Base-by-base conservation (phyloP, 2,888 invertebrate genomes). In the Idaea dimidiata region DNA sequence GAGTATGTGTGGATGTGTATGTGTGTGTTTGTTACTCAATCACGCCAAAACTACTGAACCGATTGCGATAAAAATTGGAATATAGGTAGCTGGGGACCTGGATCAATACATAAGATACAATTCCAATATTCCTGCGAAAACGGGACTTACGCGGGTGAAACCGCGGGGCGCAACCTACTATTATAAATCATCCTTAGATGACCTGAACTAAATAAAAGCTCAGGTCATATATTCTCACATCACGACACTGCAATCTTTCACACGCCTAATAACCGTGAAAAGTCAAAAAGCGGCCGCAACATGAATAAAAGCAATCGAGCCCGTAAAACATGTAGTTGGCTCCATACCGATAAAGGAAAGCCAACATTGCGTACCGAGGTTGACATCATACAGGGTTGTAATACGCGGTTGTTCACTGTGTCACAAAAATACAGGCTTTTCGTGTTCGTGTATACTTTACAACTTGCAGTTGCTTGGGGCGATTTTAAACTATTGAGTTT, bases 291-390 rank as follows among this genome's bases (percentile, higher is more conserved):
- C 31, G 32, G 54, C 55, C 54, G 62, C 55, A 56, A 58, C 62
- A 66, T 62, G 31, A 58, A 61, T 56, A 62, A 62, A 67, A 62
- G 70, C 75, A 76, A 74, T 77, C 69, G 71, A 69, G 65, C 71
- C 72, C 76, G 82, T 84, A 84, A 83, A 84, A 83, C 83, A 82
- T 75, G 82, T 74, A 80, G 77, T 83, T 83, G 81, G 80, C 78
- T 73, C 75, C 63, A 66, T 67, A 63, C 70, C 72, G 82, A 83
- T 82, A 82, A 81, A 77, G 81, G 71, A 67, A 70, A 66, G 83
- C 82, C 83, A 83, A 81, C 76, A 67, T 63, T 71, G 74, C 70
- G 73, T 73, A 60, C 67, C 64, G 65, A 67, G 73, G 68, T 68
- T 66, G 57, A 67, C 69, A 72, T 69, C 69, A 68, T 66, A 65